Conservation (phyloP, 1,140 invertebrate species). For the Ptiloglossa arizonensis region DNA sequence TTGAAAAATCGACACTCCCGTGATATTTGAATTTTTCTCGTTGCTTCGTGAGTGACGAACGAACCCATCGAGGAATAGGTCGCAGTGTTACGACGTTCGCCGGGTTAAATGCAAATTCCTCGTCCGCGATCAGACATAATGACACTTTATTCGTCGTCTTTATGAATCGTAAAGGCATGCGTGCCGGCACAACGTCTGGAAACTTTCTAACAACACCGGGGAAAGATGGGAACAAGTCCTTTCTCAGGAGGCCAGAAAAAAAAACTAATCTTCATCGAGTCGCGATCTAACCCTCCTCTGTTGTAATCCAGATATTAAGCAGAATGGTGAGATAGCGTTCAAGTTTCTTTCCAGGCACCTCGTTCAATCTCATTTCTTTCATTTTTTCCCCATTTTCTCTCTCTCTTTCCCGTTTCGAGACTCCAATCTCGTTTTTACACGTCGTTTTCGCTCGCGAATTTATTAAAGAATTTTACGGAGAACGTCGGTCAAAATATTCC, state of each 20-base stretch:
- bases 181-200: background rate
- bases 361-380: background rate
- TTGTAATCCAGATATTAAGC: background rate
- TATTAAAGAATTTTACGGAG: background rate
- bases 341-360: background rate
- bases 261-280: conserved; percentile 28
- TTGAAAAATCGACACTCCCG: no score
- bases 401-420: background rate
- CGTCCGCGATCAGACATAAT: background rate
- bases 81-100: background rate
- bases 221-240: conserved; percentile 24
- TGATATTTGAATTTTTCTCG: background rate
- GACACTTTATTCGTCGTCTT: conserved; percentile 18
- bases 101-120: conserved; percentile 2
- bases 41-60: background rate
- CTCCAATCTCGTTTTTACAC: no score
- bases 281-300: background rate
- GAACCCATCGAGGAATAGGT: background rate
- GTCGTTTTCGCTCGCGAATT: no score
- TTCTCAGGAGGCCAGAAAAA: conserved; percentile 17
- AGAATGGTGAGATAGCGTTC: background rate
- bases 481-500: background rate
- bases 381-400: background rate
- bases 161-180: conserved; percentile 34
- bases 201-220: conserved; percentile 17